Percentiles rank a stretch among this genome's conserved stretches.
phyloP scores from a whole-genome alignment of 2,888 invertebrate species.

The Oscheius myriophilus region DNA sequence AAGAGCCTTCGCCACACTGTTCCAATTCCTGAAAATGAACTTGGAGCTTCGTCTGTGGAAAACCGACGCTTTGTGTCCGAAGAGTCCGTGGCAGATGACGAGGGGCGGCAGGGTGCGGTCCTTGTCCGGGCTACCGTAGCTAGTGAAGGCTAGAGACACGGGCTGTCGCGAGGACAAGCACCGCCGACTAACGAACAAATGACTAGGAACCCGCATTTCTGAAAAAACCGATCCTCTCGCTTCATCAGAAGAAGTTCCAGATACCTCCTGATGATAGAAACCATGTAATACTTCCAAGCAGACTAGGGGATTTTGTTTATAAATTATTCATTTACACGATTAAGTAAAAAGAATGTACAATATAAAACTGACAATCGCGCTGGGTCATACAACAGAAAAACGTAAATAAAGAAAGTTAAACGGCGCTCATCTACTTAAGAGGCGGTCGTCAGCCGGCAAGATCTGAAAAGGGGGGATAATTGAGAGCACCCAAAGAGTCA shows the following conservation, averaged over 20 bases:
- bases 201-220: background rate
- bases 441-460: constrained; percentile 20
- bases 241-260: too few species aligned
- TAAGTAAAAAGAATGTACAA: background rate
- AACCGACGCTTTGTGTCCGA: constrained; percentile 80
- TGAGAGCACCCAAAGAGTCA: too few species aligned
- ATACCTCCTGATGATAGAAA: too few species aligned
- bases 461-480: constrained; percentile 4
- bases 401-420: too few species aligned
- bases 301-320: background rate
- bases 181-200: background rate
- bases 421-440: background rate
- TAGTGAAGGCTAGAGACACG: constrained; percentile 15
- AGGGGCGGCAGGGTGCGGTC: constrained; percentile 75
- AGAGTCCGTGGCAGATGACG: constrained; percentile 85
- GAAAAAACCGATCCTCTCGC: background rate
- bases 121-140: constrained; percentile 23
- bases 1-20: constrained; percentile 80
- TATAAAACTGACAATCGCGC: too few species aligned
- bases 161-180: background rate
- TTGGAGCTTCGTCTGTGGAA: too few species aligned
- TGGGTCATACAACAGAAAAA: too few species aligned
- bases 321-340: background rate
- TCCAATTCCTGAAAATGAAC: constrained; percentile 79
- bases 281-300: too few species aligned